A percentile compares a stretch with the other conserved stretches of the same genome.
Conservation (phyloP, 2,888 invertebrate species). For the Cantharis rustica region DNA sequence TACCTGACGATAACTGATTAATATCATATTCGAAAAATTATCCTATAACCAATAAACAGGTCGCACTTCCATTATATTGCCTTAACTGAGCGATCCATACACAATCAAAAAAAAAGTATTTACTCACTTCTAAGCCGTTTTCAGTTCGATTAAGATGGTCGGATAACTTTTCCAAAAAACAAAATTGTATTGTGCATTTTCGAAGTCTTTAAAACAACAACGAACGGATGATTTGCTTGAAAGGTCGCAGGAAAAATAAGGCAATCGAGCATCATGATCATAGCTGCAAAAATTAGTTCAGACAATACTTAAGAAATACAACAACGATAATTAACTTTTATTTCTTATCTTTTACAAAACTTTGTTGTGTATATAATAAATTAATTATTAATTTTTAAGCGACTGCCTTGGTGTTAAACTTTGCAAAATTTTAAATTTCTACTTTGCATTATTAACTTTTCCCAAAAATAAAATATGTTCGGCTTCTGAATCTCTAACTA, state of each 20-base stretch:
- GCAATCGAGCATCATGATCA: not conserved
- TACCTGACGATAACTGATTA: too few species aligned
- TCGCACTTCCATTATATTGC: too few species aligned
- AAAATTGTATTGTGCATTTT: not conserved
- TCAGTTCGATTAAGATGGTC: not conserved
- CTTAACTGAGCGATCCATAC: too few species aligned
- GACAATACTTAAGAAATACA: not conserved
- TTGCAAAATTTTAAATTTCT: not conserved
- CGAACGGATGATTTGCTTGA: slow-evolving; percentile 5
- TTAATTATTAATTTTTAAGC: not conserved
- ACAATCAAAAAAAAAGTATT: not conserved
- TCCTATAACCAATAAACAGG: too few species aligned
- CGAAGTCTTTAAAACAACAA: slow-evolving; percentile 12
- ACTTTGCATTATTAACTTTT: slow-evolving; percentile 16
- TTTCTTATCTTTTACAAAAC: not conserved
- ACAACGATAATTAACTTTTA: not conserved
- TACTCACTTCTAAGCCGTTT: not conserved
- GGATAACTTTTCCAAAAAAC: not conserved
- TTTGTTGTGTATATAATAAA: too few species aligned
- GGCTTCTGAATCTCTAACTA: slow-evolving; percentile 40
- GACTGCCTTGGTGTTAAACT: not conserved
- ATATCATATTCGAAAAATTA: too few species aligned
- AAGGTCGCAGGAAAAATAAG: not conserved
- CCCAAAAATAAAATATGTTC: slow-evolving; percentile 25
- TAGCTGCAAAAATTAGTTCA: not conserved